These are phyloP conservation scores for Enteromius afrohamiltoni DNA, from an alignment of 2,797 vertebrate genomes.

Conservation along the genomic window DNA sequence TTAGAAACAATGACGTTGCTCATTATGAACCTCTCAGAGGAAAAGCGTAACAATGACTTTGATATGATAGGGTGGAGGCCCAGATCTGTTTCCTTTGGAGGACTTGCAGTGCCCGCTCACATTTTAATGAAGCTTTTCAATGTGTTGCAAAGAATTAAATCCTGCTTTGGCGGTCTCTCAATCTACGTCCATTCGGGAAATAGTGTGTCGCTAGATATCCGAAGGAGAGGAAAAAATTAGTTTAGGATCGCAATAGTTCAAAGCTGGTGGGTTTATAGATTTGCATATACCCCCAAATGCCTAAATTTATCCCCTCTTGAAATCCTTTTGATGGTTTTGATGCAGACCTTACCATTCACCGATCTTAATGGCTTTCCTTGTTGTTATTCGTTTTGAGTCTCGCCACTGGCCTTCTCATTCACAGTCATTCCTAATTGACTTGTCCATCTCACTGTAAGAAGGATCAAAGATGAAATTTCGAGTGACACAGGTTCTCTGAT, in stretches of 20 bases:
- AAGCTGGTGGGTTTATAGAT: conserved; percentile 54
- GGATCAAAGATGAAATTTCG: conserved; percentile 47
- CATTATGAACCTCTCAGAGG: conserved; percentile 20
- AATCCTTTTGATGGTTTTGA: conserved; percentile 54
- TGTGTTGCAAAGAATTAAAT: conserved; percentile 42
- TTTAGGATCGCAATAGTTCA: conserved; percentile 37
- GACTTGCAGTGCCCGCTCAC: conserved; percentile 44
- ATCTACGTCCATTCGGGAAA: not conserved
- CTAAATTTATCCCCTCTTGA: conserved; percentile 55
- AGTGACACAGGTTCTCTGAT: conserved; percentile 45
- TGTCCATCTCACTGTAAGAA: conserved; percentile 47
- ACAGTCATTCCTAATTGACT: conserved; percentile 42
- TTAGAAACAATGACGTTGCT: conserved; percentile 46
- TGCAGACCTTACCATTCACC: conserved; percentile 39
- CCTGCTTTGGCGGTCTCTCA: conserved; percentile 24
- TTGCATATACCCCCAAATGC: conserved; percentile 51
- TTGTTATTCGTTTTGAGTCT: conserved; percentile 51
- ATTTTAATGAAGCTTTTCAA: conserved; percentile 42
- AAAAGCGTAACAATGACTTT: conserved; percentile 40
- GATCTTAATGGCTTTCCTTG: conserved; percentile 49
- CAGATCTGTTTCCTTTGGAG: conserved; percentile 9
- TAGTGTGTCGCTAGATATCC: not conserved
- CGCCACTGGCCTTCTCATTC: conserved; percentile 32
- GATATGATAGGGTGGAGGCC: conserved; percentile 23
- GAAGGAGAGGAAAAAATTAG: conserved; percentile 19